phyloP scores from a whole-genome alignment of 2,113 vertebrate species.

The Philantomba maxwellii region DNA sequence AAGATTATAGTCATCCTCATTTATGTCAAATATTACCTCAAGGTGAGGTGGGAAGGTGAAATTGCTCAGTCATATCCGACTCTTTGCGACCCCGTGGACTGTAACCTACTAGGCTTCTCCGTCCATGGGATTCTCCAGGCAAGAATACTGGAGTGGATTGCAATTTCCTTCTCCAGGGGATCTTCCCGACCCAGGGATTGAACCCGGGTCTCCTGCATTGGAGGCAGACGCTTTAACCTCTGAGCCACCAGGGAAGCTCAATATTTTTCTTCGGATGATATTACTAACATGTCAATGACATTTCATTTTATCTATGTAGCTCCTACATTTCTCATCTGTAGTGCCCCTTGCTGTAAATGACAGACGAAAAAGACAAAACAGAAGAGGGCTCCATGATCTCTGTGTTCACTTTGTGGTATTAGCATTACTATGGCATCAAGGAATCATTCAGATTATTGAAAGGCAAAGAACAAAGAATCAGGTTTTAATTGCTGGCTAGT shows the following conservation, averaged over 20 bases:
- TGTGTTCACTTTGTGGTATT: background rate
- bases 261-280: background rate
- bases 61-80: too few species aligned
- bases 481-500: background rate
- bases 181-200: too few species aligned
- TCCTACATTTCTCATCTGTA: background rate
- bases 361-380: background rate
- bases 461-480: background rate
- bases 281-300: background rate
- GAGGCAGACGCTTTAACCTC: too few species aligned
- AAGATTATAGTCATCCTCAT: background rate
- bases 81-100: too few species aligned
- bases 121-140: too few species aligned
- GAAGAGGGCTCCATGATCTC: background rate
- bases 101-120: too few species aligned
- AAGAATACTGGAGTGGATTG: too few species aligned
- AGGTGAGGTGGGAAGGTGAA: background rate
- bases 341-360: background rate
- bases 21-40: background rate
- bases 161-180: too few species aligned
- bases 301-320: background rate
- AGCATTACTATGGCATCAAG: background rate
- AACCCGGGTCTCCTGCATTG: too few species aligned
- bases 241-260: background rate
- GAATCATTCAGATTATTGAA: background rate